These are phyloP conservation scores for Diaprepes abbreviatus DNA, from an alignment of 2,888 invertebrate genomes.

Conservation along the genomic window DNA sequence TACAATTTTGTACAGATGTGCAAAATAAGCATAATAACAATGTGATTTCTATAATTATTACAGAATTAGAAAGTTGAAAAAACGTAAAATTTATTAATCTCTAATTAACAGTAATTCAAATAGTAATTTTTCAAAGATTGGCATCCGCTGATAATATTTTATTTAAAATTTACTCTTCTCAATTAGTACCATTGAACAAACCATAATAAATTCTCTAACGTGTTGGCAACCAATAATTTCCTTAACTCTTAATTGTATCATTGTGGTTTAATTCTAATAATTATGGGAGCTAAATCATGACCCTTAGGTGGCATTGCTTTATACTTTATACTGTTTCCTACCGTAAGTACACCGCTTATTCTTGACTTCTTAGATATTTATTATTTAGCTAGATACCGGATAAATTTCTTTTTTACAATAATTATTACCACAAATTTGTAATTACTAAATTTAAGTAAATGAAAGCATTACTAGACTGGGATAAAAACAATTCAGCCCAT, in stretches of 20 bases:
- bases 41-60: not conserved
- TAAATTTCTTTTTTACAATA: no score
- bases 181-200: slow-evolving; percentile 9
- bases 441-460: no score
- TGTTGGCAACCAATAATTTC: slow-evolving; percentile 22
- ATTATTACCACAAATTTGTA: no score
- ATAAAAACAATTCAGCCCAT: no score
- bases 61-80: slow-evolving; percentile 4
- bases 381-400: no score
- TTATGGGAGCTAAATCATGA: slow-evolving; percentile 16
- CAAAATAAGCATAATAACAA: not conserved
- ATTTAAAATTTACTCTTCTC: slow-evolving; percentile 9
- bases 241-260: slow-evolving; percentile 26
- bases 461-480: no score
- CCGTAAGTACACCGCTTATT: not conserved
- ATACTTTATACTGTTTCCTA: slow-evolving; percentile 13
- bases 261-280: slow-evolving; percentile 17
- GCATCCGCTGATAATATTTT: slow-evolving; percentile 6
- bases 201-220: slow-evolving; percentile 11
- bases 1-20: not conserved
- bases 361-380: not conserved
- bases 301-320: slow-evolving; percentile 11
- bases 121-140: slow-evolving; percentile 1
- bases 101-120: slow-evolving; percentile 1
- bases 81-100: slow-evolving; percentile 2